Evolutionary conservation across 2,113 vertebrate species (phyloP).

Genomic region (Helogale parvula): DNA sequence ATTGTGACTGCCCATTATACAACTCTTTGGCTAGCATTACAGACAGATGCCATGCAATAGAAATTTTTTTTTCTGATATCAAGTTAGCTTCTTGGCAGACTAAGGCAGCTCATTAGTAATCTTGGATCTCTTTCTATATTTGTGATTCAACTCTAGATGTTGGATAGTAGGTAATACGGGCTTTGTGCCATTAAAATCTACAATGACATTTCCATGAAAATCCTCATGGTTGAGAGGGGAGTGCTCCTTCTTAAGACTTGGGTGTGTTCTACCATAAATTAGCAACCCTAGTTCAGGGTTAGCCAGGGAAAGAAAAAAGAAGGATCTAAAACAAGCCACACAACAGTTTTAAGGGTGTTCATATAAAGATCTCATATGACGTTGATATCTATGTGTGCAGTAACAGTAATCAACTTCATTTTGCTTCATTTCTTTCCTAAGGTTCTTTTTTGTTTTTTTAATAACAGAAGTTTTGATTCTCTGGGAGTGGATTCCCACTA

Average conservation of each 20-base stretch:
- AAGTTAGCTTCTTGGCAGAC: constrained; percentile 71
- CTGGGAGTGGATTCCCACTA: background rate
- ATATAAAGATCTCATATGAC: background rate
- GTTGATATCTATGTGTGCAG: background rate
- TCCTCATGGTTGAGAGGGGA: constrained; percentile 22
- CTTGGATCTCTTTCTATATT: constrained; percentile 67
- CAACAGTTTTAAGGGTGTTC: background rate
- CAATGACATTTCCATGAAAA: constrained; percentile 54
- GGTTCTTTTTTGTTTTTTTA: background rate
- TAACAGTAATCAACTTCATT: background rate
- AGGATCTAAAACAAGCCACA: background rate
- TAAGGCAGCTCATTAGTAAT: constrained; percentile 68
- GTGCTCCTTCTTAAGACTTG: background rate
- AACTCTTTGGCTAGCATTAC: constrained; percentile 67
- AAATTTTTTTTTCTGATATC: constrained; percentile 63
- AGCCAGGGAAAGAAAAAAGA: background rate
- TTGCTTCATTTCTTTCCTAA: background rate
- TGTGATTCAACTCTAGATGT: constrained; percentile 69
- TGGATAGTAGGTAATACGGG: constrained; percentile 60
- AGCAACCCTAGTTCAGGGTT: background rate
- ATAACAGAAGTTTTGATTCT: background rate
- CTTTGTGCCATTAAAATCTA: constrained; percentile 59
- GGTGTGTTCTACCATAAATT: constrained; percentile 49
- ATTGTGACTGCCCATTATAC: constrained; percentile 70
- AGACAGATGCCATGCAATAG: constrained; percentile 70